Percentiles rank a stretch among this genome's conserved stretches.
These are phyloP conservation scores for Fragum fragum DNA, from an alignment of 2,888 invertebrate genomes.

Conservation along the genomic window DNA sequence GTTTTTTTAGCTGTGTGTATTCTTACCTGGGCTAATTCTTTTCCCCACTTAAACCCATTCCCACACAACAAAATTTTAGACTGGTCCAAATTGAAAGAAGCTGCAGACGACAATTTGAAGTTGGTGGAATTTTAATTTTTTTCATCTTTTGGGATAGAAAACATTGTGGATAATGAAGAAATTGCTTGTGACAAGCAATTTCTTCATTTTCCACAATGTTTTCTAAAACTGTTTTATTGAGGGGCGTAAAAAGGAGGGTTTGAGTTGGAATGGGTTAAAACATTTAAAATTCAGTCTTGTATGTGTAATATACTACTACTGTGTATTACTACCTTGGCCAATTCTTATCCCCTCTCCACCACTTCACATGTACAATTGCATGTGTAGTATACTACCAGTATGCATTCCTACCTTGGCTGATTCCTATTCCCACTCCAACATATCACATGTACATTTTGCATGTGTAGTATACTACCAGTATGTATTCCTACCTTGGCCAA, in stretches of 20 bases:
- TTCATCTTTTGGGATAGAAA: no score
- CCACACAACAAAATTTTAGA: no score
- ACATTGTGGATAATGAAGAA: no score
- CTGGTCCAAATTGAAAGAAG: no score
- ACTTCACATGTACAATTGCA: constrained; percentile 92
- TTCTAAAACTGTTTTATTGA: no score
- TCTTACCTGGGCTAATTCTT: background rate
- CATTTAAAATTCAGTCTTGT: background rate
- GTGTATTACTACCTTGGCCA: constrained; percentile 91
- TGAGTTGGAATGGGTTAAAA: no score
- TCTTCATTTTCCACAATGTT: no score
- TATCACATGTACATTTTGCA: background rate
- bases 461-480: background rate
- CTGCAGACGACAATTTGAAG: no score
- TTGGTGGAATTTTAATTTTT: no score
- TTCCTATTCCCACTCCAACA: constrained; percentile 97
- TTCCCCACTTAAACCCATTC: background rate
- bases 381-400: background rate
- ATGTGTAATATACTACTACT: background rate
- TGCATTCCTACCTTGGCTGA: constrained; percentile 91
- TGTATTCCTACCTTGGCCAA: constrained; percentile 91
- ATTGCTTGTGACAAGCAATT: no score
- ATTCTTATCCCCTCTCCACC: constrained; percentile 96
- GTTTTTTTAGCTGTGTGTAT: no score
- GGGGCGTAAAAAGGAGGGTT: no score